Evolutionary conservation across 2,797 vertebrate genomes (phyloP).

Genomic region (Pangasius larnaudii): DNA sequence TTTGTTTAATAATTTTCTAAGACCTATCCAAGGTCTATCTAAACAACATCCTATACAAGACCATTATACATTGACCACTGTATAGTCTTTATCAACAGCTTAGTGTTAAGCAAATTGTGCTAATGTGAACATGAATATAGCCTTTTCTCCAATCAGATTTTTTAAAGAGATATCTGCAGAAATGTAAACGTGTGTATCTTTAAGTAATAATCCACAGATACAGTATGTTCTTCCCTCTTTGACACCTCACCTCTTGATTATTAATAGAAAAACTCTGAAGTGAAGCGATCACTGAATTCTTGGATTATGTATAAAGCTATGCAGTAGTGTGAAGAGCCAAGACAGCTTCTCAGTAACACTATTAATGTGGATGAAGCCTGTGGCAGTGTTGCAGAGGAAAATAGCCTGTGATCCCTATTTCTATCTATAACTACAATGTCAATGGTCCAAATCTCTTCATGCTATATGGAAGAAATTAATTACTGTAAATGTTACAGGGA

Average conservation of each 20-base stretch:
- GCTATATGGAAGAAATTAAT: background rate
- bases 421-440: constrained; percentile 4
- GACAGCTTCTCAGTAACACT: background rate
- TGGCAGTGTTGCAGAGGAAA: background rate
- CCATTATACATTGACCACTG: background rate
- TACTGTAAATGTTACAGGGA: background rate
- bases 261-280: background rate
- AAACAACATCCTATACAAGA: background rate
- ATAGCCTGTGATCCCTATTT: background rate
- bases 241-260: background rate
- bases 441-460: background rate
- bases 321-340: background rate
- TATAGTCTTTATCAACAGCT: background rate
- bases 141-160: background rate
- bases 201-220: background rate
- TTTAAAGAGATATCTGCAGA: background rate
- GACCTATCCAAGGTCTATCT: background rate
- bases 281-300: background rate
- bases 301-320: background rate
- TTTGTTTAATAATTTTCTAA: background rate
- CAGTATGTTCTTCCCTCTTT: background rate
- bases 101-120: background rate
- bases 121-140: background rate
- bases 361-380: background rate
- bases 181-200: background rate